Conservation (phyloP, 2,797 vertebrate genomes). For the Euphonia xanthogaster region DNA sequence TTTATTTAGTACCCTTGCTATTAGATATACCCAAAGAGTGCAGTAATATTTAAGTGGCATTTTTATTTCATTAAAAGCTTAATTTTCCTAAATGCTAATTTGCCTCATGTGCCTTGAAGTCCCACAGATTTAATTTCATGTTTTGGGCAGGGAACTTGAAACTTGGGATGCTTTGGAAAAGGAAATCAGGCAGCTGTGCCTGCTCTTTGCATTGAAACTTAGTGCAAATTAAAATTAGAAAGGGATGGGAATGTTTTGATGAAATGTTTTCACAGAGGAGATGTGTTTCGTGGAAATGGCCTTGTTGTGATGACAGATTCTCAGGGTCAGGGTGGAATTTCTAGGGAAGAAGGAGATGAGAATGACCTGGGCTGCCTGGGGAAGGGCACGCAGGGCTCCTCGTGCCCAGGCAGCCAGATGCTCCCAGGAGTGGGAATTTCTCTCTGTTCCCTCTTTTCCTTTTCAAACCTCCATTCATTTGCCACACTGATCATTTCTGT, state of each 20-base stretch:
- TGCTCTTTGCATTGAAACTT: background rate
- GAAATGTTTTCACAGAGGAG: background rate
- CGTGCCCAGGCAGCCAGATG: accelerated
- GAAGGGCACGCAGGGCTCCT: background rate
- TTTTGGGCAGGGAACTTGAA: background rate
- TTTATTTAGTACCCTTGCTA: constrained; percentile 24
- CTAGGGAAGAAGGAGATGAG: background rate
- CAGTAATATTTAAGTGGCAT: background rate
- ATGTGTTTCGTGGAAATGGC: constrained; percentile 17
- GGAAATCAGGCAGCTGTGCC: background rate
- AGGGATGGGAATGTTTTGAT: constrained; percentile 56
- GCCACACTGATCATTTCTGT: accelerated
- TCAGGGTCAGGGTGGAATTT: constrained; percentile 35
- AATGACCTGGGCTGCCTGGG: background rate
- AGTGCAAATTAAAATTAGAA: constrained; percentile 45
- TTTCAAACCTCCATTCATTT: background rate
- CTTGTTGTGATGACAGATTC: constrained; percentile 11
- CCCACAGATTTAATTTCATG: background rate
- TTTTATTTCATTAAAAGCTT: background rate
- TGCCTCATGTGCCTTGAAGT: background rate
- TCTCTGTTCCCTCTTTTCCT: background rate
- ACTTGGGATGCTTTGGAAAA: background rate
- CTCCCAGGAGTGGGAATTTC: background rate
- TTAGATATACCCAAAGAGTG: background rate
- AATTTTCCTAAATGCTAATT: background rate